These are phyloP conservation scores for Philhelius pedissequus DNA, from an alignment of 2,888 invertebrate genomes.

Conservation along the genomic window DNA sequence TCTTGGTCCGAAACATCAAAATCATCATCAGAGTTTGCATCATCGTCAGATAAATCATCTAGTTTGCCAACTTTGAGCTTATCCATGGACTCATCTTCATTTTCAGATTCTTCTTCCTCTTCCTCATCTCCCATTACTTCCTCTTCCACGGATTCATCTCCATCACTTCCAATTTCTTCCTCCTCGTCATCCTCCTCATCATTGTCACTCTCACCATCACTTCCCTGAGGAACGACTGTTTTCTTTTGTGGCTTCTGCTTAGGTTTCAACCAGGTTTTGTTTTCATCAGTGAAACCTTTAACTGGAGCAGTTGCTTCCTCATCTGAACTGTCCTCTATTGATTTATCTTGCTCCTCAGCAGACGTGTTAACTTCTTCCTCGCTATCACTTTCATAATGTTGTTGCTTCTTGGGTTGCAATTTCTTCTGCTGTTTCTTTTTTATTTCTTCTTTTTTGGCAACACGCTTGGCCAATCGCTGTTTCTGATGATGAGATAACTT, in stretches of 20 bases:
- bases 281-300: constrained; percentile 85
- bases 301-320: constrained; percentile 69
- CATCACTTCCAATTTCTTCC: too few species aligned
- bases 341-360: constrained; percentile 70
- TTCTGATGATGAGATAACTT: constrained; percentile 86
- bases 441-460: constrained; percentile 79
- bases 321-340: constrained; percentile 72
- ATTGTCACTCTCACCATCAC: constrained; percentile 74
- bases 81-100: constrained; percentile 72
- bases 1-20: constrained; percentile 77
- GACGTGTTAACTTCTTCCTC: constrained; percentile 71
- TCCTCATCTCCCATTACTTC: constrained; percentile 71
- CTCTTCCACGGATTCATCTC: background rate
- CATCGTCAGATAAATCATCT: constrained; percentile 73
- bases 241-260: constrained; percentile 74
- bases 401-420: constrained; percentile 69
- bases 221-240: constrained; percentile 70
- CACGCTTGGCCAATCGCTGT: constrained; percentile 83
- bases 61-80: constrained; percentile 75
- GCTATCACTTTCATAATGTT: constrained; percentile 75
- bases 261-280: constrained; percentile 85
- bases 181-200: constrained; percentile 74
- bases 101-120: constrained; percentile 70
- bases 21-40: constrained; percentile 79
- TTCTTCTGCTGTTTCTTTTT: constrained; percentile 73